Conservation (phyloP, 2,113 vertebrate genomes). For the Melozone crissalis region DNA sequence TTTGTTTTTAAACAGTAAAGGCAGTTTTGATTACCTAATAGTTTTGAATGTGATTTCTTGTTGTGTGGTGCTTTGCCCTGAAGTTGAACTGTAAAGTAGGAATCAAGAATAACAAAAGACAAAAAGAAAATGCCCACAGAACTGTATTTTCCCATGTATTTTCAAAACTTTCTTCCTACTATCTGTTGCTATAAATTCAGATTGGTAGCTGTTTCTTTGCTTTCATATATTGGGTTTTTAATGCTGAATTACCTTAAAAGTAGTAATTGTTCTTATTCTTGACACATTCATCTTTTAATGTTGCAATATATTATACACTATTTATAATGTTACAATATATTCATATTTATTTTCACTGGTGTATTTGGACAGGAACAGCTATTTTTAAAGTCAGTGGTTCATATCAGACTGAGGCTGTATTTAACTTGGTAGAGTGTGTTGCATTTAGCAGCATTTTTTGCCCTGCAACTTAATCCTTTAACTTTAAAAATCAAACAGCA, state of each 20-base stretch:
- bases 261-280: background rate
- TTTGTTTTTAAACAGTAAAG: slow-evolving; percentile 15
- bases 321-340: background rate
- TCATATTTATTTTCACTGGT: background rate
- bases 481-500: background rate
- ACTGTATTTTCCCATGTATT: background rate
- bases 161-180: background rate
- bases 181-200: background rate
- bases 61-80: background rate
- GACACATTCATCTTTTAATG: background rate
- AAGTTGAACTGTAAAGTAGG: background rate
- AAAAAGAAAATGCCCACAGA: background rate
- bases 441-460: background rate
- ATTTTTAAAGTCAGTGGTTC: background rate
- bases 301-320: background rate
- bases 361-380: background rate
- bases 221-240: background rate
- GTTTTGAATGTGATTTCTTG: background rate
- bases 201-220: background rate
- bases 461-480: background rate
- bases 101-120: background rate
- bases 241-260: background rate
- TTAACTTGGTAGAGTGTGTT: background rate
- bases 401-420: background rate
- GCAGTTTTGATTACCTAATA: background rate